phyloP scores from a whole-genome alignment of 2,797 vertebrate genomes.

The Heliangelus exortis region DNA sequence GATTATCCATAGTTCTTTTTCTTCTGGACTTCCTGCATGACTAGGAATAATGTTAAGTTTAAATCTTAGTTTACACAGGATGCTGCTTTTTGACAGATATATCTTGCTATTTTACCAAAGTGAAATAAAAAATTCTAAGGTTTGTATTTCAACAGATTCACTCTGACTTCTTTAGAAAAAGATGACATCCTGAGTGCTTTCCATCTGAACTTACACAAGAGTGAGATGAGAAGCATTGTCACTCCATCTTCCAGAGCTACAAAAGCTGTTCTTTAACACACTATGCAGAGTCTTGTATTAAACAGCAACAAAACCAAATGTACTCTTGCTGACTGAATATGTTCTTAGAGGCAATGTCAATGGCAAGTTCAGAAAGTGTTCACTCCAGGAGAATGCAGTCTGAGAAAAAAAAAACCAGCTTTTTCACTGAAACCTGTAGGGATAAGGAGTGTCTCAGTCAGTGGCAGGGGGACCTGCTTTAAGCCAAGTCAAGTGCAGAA shows the following conservation, averaged over 20 bases:
- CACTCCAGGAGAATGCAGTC: not conserved
- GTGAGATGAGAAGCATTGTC: fast-evolving
- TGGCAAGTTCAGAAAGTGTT: fast-evolving
- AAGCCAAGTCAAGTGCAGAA: not conserved
- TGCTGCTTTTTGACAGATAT: slow-evolving; percentile 9
- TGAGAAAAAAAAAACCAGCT: not conserved
- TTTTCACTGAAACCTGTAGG: not conserved
- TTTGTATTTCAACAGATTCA: not conserved
- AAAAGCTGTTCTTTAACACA: not conserved
- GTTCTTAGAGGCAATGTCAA: not conserved
- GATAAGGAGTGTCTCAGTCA: not conserved
- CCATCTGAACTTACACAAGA: not conserved
- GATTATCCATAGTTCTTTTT: slow-evolving; percentile 78
- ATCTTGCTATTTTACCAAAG: not conserved
- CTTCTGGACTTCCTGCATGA: slow-evolving; percentile 75
- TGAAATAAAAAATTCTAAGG: not conserved
- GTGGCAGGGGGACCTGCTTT: not conserved
- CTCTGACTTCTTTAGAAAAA: not conserved
- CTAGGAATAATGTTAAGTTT: slow-evolving; percentile 78
- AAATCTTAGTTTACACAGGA: slow-evolving; percentile 72
- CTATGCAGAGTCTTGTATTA: not conserved
- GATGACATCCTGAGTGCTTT: not conserved
- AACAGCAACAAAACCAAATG: not conserved
- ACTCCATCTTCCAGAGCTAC: not conserved
- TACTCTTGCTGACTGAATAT: not conserved